phyloP scores from a whole-genome alignment of 2,113 vertebrate species.

The Scalopus aquaticus region DNA sequence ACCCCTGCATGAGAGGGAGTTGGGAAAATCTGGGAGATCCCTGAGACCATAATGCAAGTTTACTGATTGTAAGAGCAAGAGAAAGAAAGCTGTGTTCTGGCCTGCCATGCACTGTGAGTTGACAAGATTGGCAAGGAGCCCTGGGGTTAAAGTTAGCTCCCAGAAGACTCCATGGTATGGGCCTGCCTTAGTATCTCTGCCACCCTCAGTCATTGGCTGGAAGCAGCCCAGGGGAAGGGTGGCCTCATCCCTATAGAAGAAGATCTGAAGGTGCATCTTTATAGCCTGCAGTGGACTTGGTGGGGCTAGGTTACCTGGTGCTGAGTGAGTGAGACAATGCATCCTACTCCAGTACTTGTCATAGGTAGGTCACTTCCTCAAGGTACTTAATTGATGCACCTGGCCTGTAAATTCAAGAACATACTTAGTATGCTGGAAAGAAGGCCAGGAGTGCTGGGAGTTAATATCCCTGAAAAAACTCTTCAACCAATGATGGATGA shows the following conservation, averaged over 20 bases:
- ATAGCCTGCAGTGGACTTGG: neutral
- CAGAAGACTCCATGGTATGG: neutral
- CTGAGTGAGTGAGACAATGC: neutral
- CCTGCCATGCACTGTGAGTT: neutral
- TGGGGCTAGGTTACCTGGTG: neutral
- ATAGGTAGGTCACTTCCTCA: neutral
- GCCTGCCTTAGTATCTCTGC: neutral
- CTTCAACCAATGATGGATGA: neutral
- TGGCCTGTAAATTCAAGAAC: neutral
- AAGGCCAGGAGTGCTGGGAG: neutral
- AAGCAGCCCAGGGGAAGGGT: neutral
- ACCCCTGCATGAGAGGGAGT: neutral
- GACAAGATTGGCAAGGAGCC: neutral
- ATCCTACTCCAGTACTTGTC: neutral
- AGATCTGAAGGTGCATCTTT: neutral
- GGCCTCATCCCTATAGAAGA: neutral
- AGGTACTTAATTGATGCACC: neutral
- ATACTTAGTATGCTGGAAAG: neutral
- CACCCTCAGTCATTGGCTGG: neutral
- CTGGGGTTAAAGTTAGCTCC: neutral
- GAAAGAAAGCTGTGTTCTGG: too few relatives aligned
- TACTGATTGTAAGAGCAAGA: neutral
- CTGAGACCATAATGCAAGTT: neutral
- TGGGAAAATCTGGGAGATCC: neutral
- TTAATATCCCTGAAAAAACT: neutral